These are phyloP conservation scores for Salmo trutta DNA, from an alignment of 2,797 vertebrate genomes.

Conservation along the genomic window DNA sequence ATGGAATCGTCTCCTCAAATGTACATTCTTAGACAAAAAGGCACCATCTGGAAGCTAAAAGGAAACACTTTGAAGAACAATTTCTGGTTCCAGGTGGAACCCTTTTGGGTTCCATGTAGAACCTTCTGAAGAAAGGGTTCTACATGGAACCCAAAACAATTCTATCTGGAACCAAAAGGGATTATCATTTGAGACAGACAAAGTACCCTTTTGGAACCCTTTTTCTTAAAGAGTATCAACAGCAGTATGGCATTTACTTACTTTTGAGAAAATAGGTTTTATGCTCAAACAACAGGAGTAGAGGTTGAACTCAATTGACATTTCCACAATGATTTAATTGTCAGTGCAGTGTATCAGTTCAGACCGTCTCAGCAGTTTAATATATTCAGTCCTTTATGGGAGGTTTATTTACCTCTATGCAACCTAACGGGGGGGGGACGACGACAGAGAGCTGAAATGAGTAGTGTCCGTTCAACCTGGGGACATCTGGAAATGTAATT, in stretches of 20 bases:
- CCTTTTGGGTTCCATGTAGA: no score
- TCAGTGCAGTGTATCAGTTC: slow-evolving; percentile 47
- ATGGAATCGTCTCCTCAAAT: background rate
- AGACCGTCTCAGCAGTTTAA: slow-evolving; percentile 59
- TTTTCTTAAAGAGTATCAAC: background rate
- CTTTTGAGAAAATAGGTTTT: background rate
- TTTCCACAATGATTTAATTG: slow-evolving; percentile 27
- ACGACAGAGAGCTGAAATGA: slow-evolving; percentile 47
- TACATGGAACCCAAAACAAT: no score
- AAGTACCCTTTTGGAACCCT: background rate
- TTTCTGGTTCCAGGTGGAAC: no score
- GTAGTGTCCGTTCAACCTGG: slow-evolving; percentile 60
- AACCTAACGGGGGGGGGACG: slow-evolving; percentile 56
- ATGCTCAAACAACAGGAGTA: background rate
- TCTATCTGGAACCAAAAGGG: no score
- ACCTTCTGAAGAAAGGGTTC: no score
- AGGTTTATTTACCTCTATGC: slow-evolving; percentile 74
- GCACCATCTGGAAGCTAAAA: background rate
- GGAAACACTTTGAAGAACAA: no score
- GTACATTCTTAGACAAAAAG: background rate
- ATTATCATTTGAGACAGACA: no score
- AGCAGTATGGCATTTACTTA: background rate
- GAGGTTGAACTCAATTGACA: background rate
- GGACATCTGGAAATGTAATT: slow-evolving; percentile 79
- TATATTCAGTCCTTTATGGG: slow-evolving; percentile 68